Conservation (phyloP, 2,797 vertebrate species). For the Macropodus opercularis region DNA sequence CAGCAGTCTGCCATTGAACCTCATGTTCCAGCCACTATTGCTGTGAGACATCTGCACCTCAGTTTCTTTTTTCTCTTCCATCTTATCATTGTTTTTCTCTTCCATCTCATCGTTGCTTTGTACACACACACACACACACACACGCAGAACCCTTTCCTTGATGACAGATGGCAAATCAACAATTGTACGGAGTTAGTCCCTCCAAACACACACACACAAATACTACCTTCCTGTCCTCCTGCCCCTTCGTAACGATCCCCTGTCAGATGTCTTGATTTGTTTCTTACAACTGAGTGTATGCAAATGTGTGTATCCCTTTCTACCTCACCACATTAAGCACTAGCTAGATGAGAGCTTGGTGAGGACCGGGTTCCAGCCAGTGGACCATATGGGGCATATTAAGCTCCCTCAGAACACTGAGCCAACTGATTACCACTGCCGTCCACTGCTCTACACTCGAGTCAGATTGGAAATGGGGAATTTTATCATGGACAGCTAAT, state of each 20-base stretch:
- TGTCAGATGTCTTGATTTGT: conserved; percentile 68
- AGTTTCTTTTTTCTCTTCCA: conserved; percentile 64
- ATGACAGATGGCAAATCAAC: conserved; percentile 99
- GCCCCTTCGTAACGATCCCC: conserved; percentile 59
- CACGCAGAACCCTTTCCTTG: conserved; percentile 79
- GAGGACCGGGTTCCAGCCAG: conserved; percentile 92
- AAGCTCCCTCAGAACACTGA: conserved; percentile 92
- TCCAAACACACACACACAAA: conserved; percentile 55
- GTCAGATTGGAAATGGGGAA: conserved; percentile 78
- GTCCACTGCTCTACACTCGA: conserved; percentile 87
- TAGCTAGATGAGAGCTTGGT: conserved; percentile 92
- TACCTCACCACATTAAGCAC: conserved; percentile 77
- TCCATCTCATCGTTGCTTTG: conserved; percentile 68
- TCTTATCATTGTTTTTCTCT: conserved; percentile 70
- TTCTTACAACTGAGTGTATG: conserved; percentile 54
- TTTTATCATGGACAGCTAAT: conserved; percentile 74
- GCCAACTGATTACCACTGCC: conserved; percentile 93
- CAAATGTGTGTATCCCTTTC: conserved; percentile 43
- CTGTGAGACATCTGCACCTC: conserved; percentile 77
- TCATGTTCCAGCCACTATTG: conserved; percentile 59
- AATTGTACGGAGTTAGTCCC: conserved; percentile 88
- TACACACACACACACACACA: conserved; percentile 26
- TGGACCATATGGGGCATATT: conserved; percentile 97
- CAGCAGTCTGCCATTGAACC: conserved; percentile 87
- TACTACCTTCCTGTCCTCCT: conserved; percentile 61